These are phyloP conservation scores for Neostethus bicornis DNA, from an alignment of 2,797 vertebrate species.

Conservation along the genomic window DNA sequence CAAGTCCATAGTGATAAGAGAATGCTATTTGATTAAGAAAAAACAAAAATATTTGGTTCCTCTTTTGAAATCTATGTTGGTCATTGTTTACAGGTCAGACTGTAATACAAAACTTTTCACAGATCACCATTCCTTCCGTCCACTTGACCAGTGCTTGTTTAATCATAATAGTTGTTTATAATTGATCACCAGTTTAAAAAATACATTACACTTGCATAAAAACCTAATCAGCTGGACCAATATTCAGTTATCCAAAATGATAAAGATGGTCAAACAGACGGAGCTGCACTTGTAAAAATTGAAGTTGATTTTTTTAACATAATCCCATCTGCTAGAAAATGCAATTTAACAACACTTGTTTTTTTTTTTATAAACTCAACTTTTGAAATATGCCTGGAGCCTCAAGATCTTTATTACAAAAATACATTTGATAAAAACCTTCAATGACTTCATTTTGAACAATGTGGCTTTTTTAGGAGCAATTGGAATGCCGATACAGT, in stretches of 20 bases:
- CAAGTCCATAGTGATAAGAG: slow-evolving; percentile 27
- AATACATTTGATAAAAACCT: background rate
- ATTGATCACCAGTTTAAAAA: slow-evolving; percentile 57
- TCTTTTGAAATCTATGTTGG: slow-evolving; percentile 57
- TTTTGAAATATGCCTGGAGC: background rate
- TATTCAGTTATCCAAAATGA: background rate
- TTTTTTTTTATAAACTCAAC: no score
- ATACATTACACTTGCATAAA: slow-evolving; percentile 22
- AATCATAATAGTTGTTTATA: slow-evolving; percentile 51
- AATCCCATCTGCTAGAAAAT: slow-evolving; percentile 9
- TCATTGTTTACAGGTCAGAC: slow-evolving; percentile 52
- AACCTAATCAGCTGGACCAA: slow-evolving; percentile 13
- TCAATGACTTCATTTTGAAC: no score
- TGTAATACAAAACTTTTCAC: slow-evolving; percentile 66
- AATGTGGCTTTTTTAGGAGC: background rate
- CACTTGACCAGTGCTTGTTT: slow-evolving; percentile 25
- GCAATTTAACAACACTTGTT: no score
- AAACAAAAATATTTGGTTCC: slow-evolving; percentile 54
- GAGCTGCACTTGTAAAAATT: slow-evolving; percentile 1
- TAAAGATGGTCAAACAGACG: background rate
- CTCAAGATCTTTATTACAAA: background rate
- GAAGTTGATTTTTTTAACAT: slow-evolving; percentile 4
- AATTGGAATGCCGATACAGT: background rate
- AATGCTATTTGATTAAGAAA: no score
- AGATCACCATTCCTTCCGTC: slow-evolving; percentile 66